These are phyloP conservation scores for Cynopterus brachyotis DNA, from an alignment of 2,113 vertebrate genomes.

Conservation along the genomic window DNA sequence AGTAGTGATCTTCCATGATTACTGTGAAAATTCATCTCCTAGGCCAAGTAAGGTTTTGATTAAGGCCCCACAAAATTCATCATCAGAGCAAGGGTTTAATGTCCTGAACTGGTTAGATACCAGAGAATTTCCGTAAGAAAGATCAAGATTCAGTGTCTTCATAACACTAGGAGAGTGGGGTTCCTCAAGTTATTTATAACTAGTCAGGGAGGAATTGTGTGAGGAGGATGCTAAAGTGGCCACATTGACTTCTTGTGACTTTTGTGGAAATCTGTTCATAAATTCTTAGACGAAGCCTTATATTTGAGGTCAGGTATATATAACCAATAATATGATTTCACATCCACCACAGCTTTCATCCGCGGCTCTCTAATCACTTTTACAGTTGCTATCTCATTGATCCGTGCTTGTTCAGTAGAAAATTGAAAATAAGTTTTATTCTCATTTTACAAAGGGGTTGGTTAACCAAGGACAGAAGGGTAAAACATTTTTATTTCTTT, in stretches of 20 bases:
- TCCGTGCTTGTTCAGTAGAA: not conserved
- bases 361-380: slow-evolving; percentile 26
- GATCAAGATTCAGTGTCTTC: slow-evolving; percentile 19
- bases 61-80: not conserved
- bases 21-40: not conserved
- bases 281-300: slow-evolving; percentile 17
- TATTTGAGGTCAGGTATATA: slow-evolving; percentile 46
- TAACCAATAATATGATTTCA: slow-evolving; percentile 32
- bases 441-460: slow-evolving; percentile 32
- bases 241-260: not conserved
- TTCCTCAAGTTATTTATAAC: not conserved
- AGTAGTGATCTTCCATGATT: not conserved
- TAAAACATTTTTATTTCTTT: not conserved
- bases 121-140: not conserved
- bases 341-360: slow-evolving; percentile 38
- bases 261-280: slow-evolving; percentile 8
- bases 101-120: not conserved
- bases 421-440: slow-evolving; percentile 38
- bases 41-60: not conserved
- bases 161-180: not conserved
- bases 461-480: slow-evolving; percentile 23
- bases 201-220: not conserved
- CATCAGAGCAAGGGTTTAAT: not conserved
- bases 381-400: slow-evolving; percentile 38
- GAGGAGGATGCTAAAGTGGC: not conserved